Evolutionary conservation across 2,113 vertebrate genomes (phyloP), one percentile per base, ranked within the genome.

Genomic region (Cyprinodon variegatus): DNA sequence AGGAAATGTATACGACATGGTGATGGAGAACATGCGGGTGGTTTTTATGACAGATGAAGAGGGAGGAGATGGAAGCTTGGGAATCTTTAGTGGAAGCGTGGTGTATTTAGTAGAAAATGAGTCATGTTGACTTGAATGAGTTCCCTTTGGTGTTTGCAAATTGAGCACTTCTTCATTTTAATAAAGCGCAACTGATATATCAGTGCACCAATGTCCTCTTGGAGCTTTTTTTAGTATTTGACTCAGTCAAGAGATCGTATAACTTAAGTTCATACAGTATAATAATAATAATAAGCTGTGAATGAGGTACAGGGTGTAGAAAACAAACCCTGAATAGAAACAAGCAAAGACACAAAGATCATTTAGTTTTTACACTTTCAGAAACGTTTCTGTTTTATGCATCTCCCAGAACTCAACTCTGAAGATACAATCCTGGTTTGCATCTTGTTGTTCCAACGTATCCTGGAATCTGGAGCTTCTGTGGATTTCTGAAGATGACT

Each of bases 391-490:
- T 4, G 39, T 45, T 15, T 63, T n/a, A 9, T 41, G 62, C 63
- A 12, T 53, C 39, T 53, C 36, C 0, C 57, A 68, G 14, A 38
- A 22, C 50, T 57, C 61, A 57, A 67, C 64, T 17, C 64, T 17
- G 36, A 59, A n/a, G 29, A 57, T 61, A 11, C 69, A 64, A 65
- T 59, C 61, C 72, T 5, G 38, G 62, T 69, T 70, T 43, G 69
- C 20, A 37, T 76, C 72, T 11, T 14, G 2, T 79, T 45, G 46
- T 61, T 57, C 38, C 22, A 60, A 60, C 48, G 37, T 73, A n/a
- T 83, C 72, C 78, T 69, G 78, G 88, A 82, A 88, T 78, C 79
- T 78, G 72, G 74, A 81, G 75, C 81, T 81, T 43, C 66, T 9
- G 20, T 41, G 29, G 74, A 46, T 38, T 14, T 46, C 11, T 12